These are phyloP conservation scores for Drosophila stalkeri DNA, from an alignment of 2,888 invertebrate species.

Conservation along the genomic window DNA sequence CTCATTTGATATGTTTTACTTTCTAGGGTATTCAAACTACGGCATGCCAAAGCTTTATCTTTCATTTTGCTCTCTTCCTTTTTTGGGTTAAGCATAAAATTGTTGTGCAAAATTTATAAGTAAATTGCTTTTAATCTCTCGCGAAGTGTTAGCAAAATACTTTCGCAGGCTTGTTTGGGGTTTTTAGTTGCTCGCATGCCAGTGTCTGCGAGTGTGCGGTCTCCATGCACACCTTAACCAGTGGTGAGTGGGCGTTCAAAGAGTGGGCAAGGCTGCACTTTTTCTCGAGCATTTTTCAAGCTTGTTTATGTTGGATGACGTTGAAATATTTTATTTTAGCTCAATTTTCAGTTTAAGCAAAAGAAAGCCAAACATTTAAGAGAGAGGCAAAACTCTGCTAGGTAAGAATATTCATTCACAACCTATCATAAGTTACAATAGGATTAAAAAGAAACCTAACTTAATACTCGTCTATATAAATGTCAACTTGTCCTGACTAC, in stretches of 20 bases:
- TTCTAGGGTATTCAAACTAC: constrained; percentile 3
- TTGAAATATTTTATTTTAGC: constrained; percentile 47
- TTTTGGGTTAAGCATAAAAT: constrained; percentile 45
- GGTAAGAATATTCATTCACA: background rate
- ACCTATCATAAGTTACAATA: background rate
- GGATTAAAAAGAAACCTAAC: background rate
- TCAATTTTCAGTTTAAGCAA: constrained; percentile 41
- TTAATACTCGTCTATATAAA: background rate
- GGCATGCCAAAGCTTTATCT: background rate
- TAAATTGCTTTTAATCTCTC: constrained; percentile 67
- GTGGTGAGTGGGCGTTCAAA: background rate
- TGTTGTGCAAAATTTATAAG: constrained; percentile 66
- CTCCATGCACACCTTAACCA: background rate
- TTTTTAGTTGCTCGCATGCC: constrained; percentile 24
- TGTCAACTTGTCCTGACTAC: background rate
- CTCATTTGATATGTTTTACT: background rate
- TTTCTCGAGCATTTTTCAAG: constrained; percentile 7
- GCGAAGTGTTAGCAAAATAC: constrained; percentile 65
- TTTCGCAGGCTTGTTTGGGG: constrained; percentile 49
- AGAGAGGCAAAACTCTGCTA: background rate
- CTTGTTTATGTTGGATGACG: constrained; percentile 33
- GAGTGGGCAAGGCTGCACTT: background rate
- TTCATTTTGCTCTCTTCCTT: background rate
- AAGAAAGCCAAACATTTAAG: background rate
- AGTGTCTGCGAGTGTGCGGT: background rate